phyloP scores from a whole-genome alignment of 2,888 invertebrate genomes.

The Protodeltote pygarga region DNA sequence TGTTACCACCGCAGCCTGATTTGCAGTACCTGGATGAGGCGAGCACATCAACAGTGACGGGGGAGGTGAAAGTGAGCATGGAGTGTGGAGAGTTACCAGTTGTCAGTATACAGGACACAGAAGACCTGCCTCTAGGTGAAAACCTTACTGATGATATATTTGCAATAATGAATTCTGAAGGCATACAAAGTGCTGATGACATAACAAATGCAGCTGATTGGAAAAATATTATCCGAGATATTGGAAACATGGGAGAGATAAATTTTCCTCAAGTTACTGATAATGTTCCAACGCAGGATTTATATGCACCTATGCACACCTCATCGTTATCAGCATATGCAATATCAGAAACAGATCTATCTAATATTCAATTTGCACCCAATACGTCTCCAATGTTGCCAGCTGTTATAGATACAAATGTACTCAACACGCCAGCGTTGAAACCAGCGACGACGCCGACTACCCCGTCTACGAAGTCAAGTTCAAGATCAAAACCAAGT shows the following conservation, averaged over 20 bases:
- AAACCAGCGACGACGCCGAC: slow-evolving; percentile 56
- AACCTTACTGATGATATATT: slow-evolving; percentile 83
- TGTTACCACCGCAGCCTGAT: slow-evolving; percentile 75
- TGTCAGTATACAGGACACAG: slow-evolving; percentile 84
- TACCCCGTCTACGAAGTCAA: slow-evolving; percentile 64
- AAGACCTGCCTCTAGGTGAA: slow-evolving; percentile 81
- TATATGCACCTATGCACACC: slow-evolving; percentile 67
- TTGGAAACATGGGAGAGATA: slow-evolving; percentile 81
- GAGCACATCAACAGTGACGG: slow-evolving; percentile 67
- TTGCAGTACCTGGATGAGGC: slow-evolving; percentile 75
- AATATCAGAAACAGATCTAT: slow-evolving; percentile 70
- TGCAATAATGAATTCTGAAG: slow-evolving; percentile 84
- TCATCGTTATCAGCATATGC: slow-evolving; percentile 65
- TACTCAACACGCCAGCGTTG: slow-evolving; percentile 41
- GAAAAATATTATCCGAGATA: slow-evolving; percentile 84
- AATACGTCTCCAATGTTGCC: slow-evolving; percentile 68
- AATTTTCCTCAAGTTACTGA: slow-evolving; percentile 76
- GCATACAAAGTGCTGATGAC: slow-evolving; percentile 82
- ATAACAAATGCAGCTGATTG: slow-evolving; percentile 81
- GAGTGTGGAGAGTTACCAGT: slow-evolving; percentile 82
- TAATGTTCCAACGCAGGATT: slow-evolving; percentile 66
- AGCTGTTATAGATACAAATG: slow-evolving; percentile 58
- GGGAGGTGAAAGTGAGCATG: slow-evolving; percentile 79
- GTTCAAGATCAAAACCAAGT: slow-evolving; percentile 68
- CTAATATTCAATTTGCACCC: slow-evolving; percentile 74